Percentiles rank a stretch among this genome's conserved stretches.
phyloP scores from a whole-genome alignment of 1,140 invertebrate genomes.

The Steinernema khuongi region DNA sequence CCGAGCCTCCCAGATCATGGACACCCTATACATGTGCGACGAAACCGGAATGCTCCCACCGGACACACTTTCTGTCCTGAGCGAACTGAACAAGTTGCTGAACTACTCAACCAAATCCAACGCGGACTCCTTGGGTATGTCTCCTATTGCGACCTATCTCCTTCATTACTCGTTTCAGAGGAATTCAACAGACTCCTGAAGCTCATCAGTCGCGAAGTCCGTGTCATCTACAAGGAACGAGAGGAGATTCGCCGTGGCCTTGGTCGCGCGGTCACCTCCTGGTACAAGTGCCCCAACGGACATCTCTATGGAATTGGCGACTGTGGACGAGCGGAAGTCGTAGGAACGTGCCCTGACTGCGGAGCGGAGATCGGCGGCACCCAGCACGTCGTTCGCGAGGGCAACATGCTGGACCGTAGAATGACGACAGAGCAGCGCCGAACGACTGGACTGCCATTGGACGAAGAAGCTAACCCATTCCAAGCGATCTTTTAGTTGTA shows the following conservation, averaged over 20 bases:
- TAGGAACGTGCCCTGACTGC: not conserved
- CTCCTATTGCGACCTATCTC: not conserved
- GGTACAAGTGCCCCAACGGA: conserved; percentile 1
- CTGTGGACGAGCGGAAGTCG: not conserved
- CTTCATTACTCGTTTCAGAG: not conserved
- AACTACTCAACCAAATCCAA: not conserved
- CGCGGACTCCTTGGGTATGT: not conserved
- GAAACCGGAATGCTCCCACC: not conserved
- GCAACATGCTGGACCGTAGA: not conserved
- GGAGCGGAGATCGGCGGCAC: not conserved
- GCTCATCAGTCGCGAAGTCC: not conserved
- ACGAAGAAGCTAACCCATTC: too few species aligned
- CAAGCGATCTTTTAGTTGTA: too few species aligned
- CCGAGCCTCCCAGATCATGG: not conserved
- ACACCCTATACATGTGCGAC: not conserved
- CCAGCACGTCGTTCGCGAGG: not conserved
- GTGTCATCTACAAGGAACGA: not conserved
- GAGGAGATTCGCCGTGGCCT: not conserved
- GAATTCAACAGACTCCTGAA: not conserved
- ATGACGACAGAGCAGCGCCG: too few species aligned
- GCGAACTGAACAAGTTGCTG: not conserved
- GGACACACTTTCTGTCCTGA: not conserved
- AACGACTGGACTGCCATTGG: too few species aligned
- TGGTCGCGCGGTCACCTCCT: not conserved
- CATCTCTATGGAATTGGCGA: not conserved